Base-by-base conservation (phyloP, 1,140 invertebrate species). In the Drosophila nannoptera region DNA sequence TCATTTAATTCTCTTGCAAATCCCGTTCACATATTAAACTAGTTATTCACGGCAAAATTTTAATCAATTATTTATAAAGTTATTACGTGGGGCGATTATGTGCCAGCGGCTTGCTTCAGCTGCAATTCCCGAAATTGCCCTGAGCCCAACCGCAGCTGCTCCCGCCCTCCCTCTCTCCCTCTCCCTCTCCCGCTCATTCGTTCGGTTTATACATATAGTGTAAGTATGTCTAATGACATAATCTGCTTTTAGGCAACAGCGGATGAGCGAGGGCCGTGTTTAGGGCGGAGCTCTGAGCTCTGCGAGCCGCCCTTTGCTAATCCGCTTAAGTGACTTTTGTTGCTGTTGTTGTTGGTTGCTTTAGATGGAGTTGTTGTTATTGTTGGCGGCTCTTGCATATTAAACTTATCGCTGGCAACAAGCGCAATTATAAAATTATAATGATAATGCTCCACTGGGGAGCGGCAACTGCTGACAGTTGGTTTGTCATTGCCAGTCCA, bases 341-440 rank as follows among this genome's bases (percentile, higher is more conserved):
- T 72, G 68, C 59, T 77, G 45, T 46, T 63, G 69, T 43, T 60
- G n/a, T 9, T 54, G 33, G 53, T 46, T 61, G 40, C 8, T 54
- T 46, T 38, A 53, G 63, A 60, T 64, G 68, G n/a, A 53, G 59
- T 29, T 70, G 49, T 46, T 56, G 65, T 72, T 55, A 33, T 50
- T 31, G 42, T 45, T 29, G 32, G 35, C 64, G 38, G 55, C 69
- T 80, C 76, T 64, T 77, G 80, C 81, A 84, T 84, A 86, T 84
- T 86, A 80, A 84, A 81, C 74, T 86, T 86, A 86, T 86, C 82
- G 74, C 77, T 33, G 63, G 81, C 69, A 84, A 81, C 81, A 81
- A 86, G 74, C 81, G 81, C 81, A 86, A 86, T 86, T 86, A 86
- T 86, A 86, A 86, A 86, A 86, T 86, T 86, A 86, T 86, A 86